Evolutionary conservation across 2,797 vertebrate species (phyloP), one percentile per base, ranked within the genome.

Genomic region (Eurystomus glaucurus): DNA sequence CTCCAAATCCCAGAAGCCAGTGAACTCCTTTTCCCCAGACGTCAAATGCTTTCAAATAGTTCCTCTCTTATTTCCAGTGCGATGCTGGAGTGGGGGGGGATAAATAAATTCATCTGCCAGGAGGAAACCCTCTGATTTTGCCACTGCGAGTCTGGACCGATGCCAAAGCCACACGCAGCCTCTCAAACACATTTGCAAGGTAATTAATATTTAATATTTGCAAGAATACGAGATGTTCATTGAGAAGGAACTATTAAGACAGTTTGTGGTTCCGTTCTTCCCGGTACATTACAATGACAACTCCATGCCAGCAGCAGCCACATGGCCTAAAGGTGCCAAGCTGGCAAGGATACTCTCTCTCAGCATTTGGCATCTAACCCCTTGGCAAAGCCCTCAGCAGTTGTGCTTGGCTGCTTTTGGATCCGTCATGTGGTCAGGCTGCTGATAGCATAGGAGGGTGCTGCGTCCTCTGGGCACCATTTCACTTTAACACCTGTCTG

Each of bases 291-390:
- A 95, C 91, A 96, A 62, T 13, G 80, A 94, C 94, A 82, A 12
- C 80, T 82, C 91, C 71, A 9, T 16, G 88, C 96, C 93, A 97
- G 96, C 54, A 48, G 93, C 96, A 41, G 35, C 97, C 98, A 97
- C 96, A 85, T 37, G 97, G 95, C 76, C 88, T 55, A 45, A 48
- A 97, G 97, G 97, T 97, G 97, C 97, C 97, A 97, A 91, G 97
- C 98, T 97, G 97, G 97, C 96, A 97, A 76, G 92, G 96, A 97
- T 96, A 71, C 55, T 88, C 93, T 57, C 71, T 88, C 74, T 74
- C 77, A 65, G 88, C 85, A 93, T 96, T 98, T 97, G 97, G 97
- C 97, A 98, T 95, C 41, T 3, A 48, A 94, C 51, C 66, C 74
- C 96, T 95, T 78, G 96, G 97, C 97, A 95, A 92, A 92, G 22